Conservation (phyloP, 2,888 invertebrate genomes). For the Stenolophus ochropezus region DNA sequence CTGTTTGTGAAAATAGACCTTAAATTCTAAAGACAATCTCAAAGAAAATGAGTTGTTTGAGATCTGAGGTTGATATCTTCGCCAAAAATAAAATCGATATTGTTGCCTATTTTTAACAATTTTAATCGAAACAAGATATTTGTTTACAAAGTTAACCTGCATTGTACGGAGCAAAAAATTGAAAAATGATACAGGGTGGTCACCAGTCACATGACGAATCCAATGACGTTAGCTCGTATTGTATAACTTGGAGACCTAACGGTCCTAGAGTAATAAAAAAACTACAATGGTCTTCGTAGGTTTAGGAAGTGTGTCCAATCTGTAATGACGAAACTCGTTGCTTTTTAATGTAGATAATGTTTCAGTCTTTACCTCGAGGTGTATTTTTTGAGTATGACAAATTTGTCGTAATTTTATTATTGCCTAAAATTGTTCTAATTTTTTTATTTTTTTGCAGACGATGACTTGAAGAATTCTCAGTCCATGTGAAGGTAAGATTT, state of each 20-base stretch:
- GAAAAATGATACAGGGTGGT: constrained; percentile 14
- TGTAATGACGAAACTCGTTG: constrained; percentile 37
- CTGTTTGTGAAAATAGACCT: no score
- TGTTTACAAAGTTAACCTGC: not conserved
- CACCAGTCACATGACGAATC: constrained; percentile 7
- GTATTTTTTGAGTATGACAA: constrained; percentile 24
- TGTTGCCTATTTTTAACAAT: no score
- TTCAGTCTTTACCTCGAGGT: not conserved
- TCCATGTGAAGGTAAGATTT: not conserved
- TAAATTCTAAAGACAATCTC: no score
- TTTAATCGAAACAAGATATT: not conserved
- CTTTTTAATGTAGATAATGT: constrained; percentile 45
- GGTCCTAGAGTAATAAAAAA: constrained; percentile 28
- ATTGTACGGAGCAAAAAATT: not conserved
- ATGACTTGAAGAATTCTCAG: not conserved
- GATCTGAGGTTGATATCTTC: no score
- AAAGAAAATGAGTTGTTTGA: no score
- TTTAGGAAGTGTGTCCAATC: constrained; percentile 51
- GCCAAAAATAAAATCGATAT: no score
- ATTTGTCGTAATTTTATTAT: constrained; percentile 23
- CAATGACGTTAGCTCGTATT: not conserved
- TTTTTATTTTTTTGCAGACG: not conserved
- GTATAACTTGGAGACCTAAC: constrained; percentile 27
- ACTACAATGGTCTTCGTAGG: constrained; percentile 38
- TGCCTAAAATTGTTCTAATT: constrained; percentile 12